These are phyloP conservation scores for Barnardius zonarius DNA, from an alignment of 2,113 vertebrate species.

Conservation along the genomic window DNA sequence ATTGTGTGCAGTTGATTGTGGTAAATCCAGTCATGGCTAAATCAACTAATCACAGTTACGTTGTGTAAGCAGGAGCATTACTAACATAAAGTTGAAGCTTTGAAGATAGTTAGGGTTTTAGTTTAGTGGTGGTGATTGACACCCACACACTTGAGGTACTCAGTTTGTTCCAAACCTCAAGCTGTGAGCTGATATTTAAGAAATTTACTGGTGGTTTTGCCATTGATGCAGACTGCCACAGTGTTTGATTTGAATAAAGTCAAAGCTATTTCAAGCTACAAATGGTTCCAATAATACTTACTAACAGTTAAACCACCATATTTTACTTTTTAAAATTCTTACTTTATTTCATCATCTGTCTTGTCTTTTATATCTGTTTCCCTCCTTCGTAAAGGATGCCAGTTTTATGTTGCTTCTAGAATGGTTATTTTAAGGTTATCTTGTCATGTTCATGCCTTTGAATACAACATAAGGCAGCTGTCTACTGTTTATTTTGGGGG, in stretches of 20 bases:
- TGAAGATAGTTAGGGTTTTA: not conserved
- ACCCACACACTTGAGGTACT: not conserved
- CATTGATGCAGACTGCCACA: not conserved
- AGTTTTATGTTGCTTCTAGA: not conserved
- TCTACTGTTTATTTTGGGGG: conserved; percentile 2
- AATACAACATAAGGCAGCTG: not conserved
- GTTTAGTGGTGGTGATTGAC: not conserved
- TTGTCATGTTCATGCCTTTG: not conserved
- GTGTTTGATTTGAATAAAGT: not conserved
- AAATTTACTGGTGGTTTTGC: not conserved
- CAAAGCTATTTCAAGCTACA: not conserved
- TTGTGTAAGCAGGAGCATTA: not conserved
- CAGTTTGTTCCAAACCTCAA: not conserved
- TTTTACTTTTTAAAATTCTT: not conserved
- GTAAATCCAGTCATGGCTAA: not conserved
- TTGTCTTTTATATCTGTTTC: not conserved
- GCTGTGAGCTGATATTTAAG: not conserved
- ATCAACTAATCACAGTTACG: not conserved
- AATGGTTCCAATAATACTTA: not conserved
- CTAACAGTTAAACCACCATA: not conserved
- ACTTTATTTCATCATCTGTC: not conserved
- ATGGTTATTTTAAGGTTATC: conserved; percentile 33
- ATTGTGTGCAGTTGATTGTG: not conserved
- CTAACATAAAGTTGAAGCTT: not conserved
- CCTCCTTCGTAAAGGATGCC: not conserved